phyloP scores from a whole-genome alignment of 2,113 vertebrate genomes.

The Aix galericulata region DNA sequence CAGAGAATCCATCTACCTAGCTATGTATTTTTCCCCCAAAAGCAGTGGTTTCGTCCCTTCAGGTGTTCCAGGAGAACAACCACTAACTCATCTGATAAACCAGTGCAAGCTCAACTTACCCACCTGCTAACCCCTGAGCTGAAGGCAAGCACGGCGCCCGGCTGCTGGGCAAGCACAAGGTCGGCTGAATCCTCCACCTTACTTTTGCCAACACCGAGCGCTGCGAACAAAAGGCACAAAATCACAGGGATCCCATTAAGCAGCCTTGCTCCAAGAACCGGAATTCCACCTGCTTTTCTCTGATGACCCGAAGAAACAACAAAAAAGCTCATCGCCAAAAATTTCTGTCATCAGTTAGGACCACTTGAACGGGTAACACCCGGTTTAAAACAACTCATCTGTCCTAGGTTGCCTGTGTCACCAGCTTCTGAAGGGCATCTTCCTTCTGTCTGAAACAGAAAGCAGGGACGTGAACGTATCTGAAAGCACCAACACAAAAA shows the following conservation, averaged over 20 bases:
- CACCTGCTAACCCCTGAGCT: fast-evolving
- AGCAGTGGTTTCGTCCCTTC: fast-evolving
- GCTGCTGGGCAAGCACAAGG: background rate
- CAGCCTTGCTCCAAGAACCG: constrained; percentile 3
- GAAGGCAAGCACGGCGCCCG: fast-evolving
- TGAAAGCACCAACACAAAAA: constrained; percentile 17
- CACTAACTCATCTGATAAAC: fast-evolving
- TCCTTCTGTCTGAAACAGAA: constrained; percentile 20
- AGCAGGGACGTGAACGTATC: background rate
- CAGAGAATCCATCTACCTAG: background rate
- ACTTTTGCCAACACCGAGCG: constrained; percentile 5
- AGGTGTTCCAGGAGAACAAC: background rate
- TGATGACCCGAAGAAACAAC: constrained; percentile 43
- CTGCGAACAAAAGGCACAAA: background rate
- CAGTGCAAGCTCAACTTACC: fast-evolving
- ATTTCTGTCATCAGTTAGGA: background rate
- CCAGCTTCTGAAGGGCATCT: background rate
- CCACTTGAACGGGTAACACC: background rate
- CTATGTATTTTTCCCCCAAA: too few relatives aligned
- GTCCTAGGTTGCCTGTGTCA: background rate
- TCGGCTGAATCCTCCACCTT: background rate
- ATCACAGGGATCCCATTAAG: background rate
- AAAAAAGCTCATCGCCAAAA: constrained; percentile 21
- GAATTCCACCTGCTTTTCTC: background rate
- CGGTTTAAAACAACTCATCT: background rate